These are phyloP conservation scores for Epinotia bilunana DNA, from an alignment of 2,888 invertebrate species.

Conservation along the genomic window DNA sequence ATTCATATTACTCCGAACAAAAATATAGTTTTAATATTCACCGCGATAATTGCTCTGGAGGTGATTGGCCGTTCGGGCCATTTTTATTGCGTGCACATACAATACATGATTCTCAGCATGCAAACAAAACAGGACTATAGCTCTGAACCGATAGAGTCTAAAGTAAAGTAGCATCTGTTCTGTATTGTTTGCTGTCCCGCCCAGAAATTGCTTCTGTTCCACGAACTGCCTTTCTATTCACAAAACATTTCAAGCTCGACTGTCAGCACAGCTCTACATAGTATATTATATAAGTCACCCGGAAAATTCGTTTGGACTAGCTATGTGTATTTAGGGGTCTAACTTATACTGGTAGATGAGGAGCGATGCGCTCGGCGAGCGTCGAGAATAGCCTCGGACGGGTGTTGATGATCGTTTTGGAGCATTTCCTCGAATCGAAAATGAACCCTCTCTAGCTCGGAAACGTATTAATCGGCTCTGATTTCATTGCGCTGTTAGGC, in stretches of 20 bases:
- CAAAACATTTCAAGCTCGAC: background rate
- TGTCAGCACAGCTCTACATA: background rate
- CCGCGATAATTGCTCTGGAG: conserved; percentile 22
- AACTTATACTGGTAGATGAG: background rate
- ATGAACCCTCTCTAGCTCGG: background rate
- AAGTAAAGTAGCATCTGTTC: background rate
- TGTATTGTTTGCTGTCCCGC: conserved; percentile 5
- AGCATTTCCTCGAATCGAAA: background rate
- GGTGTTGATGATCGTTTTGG: background rate
- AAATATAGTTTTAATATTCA: conserved; percentile 30
- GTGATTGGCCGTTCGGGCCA: conserved; percentile 16
- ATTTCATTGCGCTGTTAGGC: background rate
- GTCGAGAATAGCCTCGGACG: background rate
- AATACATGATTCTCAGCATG: background rate
- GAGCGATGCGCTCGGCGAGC: background rate
- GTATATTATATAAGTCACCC: background rate
- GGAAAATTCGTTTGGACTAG: background rate
- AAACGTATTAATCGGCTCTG: background rate
- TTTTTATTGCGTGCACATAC: conserved; percentile 24
- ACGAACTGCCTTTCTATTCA: background rate
- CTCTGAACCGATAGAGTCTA: background rate
- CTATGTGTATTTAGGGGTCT: background rate
- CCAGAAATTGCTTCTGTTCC: background rate
- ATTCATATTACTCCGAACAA: conserved; percentile 28
- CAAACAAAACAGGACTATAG: background rate